Evolutionary conservation across 2,797 vertebrate genomes (phyloP).

Genomic region (Acestrorhynchus altus): DNA sequence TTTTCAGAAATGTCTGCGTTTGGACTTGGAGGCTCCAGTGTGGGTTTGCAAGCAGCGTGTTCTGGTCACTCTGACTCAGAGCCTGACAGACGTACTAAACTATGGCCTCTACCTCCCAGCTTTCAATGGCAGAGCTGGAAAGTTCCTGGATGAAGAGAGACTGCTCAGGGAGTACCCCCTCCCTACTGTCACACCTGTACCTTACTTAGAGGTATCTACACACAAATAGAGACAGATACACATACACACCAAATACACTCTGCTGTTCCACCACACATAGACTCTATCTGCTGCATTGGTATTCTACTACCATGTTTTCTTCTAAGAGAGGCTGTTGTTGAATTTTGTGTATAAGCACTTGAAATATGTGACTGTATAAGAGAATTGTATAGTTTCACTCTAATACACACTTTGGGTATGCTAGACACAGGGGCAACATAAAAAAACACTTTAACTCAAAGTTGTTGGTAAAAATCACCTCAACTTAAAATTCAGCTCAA

Average conservation of each 20-base stretch:
- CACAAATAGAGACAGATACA: too few species aligned
- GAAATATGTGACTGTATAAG: too few species aligned
- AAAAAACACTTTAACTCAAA: too few species aligned
- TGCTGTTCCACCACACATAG: background rate
- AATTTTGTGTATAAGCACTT: too few species aligned
- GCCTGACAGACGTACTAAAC: conserved; percentile 95
- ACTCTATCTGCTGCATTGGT: conserved; percentile 62
- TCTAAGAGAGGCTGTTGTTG: too few species aligned
- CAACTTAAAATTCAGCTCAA: too few species aligned
- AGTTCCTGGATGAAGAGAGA: conserved; percentile 96
- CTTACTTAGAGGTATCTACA: conserved; percentile 90
- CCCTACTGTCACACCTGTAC: conserved; percentile 89
- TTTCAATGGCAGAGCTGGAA: conserved; percentile 93
- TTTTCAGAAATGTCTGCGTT: conserved; percentile 91
- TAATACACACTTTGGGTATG: too few species aligned
- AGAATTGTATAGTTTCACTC: too few species aligned
- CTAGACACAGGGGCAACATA: too few species aligned
- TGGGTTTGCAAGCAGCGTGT: conserved; percentile 97
- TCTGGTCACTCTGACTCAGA: conserved; percentile 94
- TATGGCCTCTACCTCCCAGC: conserved; percentile 98
- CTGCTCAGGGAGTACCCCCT: conserved; percentile 93
- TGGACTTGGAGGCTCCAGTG: conserved; percentile 92
- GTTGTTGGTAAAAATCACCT: too few species aligned
- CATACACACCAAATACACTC: conserved; percentile 2
- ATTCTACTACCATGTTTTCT: too few species aligned